Evolutionary conservation across 2,113 vertebrate species (phyloP).

Genomic region (Sceloporus undulatus): DNA sequence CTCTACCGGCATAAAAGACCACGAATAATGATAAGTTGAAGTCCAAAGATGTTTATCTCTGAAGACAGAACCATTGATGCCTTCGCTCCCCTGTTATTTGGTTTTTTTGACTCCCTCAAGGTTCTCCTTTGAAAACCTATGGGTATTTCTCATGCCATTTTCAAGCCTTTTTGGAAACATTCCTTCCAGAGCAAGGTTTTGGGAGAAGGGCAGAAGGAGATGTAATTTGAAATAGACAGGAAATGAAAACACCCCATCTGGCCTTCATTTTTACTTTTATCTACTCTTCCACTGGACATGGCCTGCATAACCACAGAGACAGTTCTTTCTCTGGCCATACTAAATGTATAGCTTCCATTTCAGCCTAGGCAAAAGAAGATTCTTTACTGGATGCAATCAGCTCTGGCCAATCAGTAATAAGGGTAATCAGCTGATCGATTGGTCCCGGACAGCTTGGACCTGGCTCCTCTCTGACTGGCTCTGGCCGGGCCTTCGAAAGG

Average conservation of each 20-base stretch:
- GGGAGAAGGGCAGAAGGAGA: background rate
- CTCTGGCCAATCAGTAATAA: conserved; percentile 90
- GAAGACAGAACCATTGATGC: background rate
- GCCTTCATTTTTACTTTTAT: no score
- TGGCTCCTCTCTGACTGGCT: conserved; percentile 84
- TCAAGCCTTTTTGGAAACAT: conserved; percentile 17
- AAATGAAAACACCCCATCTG: conserved; percentile 33
- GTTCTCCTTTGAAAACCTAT: no score
- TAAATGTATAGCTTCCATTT: conserved; percentile 74
- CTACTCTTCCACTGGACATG: conserved; percentile 36
- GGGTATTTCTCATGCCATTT: conserved; percentile 6
- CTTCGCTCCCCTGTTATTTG: background rate
- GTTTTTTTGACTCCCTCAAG: no score
- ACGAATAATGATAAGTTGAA: background rate
- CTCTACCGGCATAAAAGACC: background rate
- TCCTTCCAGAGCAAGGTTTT: conserved; percentile 27
- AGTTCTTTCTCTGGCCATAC: conserved; percentile 65
- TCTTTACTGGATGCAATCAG: conserved; percentile 88
- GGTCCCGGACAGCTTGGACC: conserved; percentile 74
- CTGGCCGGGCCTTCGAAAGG: conserved; percentile 84
- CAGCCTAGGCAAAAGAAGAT: conserved; percentile 83
- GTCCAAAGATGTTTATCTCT: background rate
- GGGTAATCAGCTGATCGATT: conserved; percentile 92
- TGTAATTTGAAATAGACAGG: background rate
- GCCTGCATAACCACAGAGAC: conserved; percentile 60